Base-by-base conservation (phyloP, 2,888 invertebrate species). In the Erannis defoliaria region DNA sequence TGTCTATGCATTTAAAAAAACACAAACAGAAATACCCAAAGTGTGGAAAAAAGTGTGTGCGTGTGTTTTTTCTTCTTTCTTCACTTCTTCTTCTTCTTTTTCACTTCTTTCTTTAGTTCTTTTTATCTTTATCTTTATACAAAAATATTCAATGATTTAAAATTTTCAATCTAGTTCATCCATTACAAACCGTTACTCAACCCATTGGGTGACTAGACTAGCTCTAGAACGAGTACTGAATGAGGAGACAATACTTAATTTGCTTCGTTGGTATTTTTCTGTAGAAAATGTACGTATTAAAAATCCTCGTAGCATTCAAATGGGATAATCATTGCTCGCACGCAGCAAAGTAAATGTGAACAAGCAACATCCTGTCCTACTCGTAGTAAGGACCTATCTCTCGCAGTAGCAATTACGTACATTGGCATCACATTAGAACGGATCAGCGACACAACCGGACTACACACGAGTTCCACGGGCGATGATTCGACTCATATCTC, bases 401-500 rank as follows among this genome's bases (percentile, higher is more conserved):
- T 31, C n/a, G 26, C 40, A 49, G 42, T 40, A 49, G 50, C 43
- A 61, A 55, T 54, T 60, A 54, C 54, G 35, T 54, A 16, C n/a
- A 16, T 43, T 37, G 31, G 46, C 19, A 35, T 60, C 49, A 29
- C 45, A 50, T 45, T 61, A 54, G 38, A 43, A 55, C 29, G 50
- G 61, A 61, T 61, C 50, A 61, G 21, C 38, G 35, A 19, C 37
- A 31, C 51, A 62, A 67, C 67, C 62, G 61, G 61, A 51, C 50
- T 40, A 42, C 38, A 42, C 19, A 42, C 42, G 12, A 19, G 40
- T 9, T 19, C 51, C 46, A 45, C 43, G 4, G 19, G 29, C 54
- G 49, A 55, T 53, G 53, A 55, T 55, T 55, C 55, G 53, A 21
- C 50, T 62, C 51, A 67, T 76, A 74, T 74, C 71, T 72, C 72